phyloP scores from a whole-genome alignment of 2,797 vertebrate genomes.

The Synanceia verrucosa region DNA sequence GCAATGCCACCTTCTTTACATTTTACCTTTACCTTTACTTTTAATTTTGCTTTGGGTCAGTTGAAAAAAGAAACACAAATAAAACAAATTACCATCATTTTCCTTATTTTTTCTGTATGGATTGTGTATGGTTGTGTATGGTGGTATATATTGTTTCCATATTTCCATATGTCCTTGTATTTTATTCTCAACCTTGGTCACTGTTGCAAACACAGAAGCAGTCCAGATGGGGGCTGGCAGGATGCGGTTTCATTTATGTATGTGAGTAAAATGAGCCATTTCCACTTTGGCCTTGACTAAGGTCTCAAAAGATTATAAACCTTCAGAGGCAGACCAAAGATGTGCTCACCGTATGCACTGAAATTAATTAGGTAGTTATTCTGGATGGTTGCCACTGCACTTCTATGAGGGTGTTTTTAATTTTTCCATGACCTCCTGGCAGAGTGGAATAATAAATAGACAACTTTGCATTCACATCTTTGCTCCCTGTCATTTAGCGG shows the following conservation, averaged over 20 bases:
- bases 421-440: slow-evolving; percentile 72
- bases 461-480: slow-evolving; percentile 64
- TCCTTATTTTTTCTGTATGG: background rate
- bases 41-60: background rate
- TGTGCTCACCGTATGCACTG: slow-evolving; percentile 53
- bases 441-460: slow-evolving; percentile 71
- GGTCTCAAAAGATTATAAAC: slow-evolving; percentile 73
- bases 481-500: slow-evolving; percentile 53
- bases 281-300: slow-evolving; percentile 74
- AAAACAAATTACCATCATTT: background rate
- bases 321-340: slow-evolving; percentile 68
- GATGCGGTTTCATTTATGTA: slow-evolving; percentile 72
- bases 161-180: slow-evolving; percentile 55
- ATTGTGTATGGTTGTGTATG: background rate
- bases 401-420: slow-evolving; percentile 70
- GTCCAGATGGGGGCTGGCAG: slow-evolving; percentile 72
- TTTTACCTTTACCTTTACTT: background rate
- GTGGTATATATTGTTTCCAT: slow-evolving; percentile 10
- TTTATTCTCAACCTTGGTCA: slow-evolving; percentile 75
- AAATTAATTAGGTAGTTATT: slow-evolving; percentile 79
- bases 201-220: slow-evolving; percentile 47
- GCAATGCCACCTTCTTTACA: background rate
- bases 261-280: slow-evolving; percentile 68
- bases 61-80: slow-evolving; percentile 3
- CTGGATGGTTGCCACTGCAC: slow-evolving; percentile 75